Conservation (phyloP, 2,113 vertebrate genomes). For the Arvicanthis niloticus region DNA sequence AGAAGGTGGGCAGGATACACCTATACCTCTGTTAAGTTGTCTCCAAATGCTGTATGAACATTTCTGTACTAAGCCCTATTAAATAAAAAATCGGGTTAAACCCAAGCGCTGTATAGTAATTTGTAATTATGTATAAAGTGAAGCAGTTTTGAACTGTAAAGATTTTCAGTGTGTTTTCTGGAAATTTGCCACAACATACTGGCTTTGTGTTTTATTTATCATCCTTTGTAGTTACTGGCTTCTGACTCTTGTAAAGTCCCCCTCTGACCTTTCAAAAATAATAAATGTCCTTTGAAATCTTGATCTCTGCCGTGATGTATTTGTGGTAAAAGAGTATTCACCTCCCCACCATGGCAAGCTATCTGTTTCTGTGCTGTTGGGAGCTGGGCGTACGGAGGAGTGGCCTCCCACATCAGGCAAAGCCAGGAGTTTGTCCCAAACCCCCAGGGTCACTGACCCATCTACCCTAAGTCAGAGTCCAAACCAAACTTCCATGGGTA, state of each 20-base stretch:
- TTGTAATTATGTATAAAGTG: conserved; percentile 96
- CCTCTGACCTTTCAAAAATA: conserved; percentile 83
- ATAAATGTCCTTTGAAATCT: conserved; percentile 90
- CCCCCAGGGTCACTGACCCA: neutral
- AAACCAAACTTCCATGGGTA: neutral
- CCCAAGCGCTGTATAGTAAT: conserved; percentile 91
- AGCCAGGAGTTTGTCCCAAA: neutral
- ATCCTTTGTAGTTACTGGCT: conserved; percentile 87
- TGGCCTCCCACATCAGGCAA: accelerated
- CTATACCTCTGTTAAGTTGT: conserved; percentile 86
- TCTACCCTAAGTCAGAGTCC: neutral
- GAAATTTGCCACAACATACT: conserved; percentile 85
- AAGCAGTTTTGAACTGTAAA: conserved; percentile 91
- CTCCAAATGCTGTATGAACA: conserved; percentile 72
- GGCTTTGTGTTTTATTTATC: conserved; percentile 97
- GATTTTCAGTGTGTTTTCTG: conserved; percentile 88
- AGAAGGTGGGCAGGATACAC: conserved; percentile 83
- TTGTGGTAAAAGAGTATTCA: neutral
- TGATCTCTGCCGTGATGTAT: neutral
- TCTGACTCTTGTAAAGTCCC: conserved; percentile 90
- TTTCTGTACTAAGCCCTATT: conserved; percentile 84
- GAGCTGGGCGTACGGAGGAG: too few species aligned
- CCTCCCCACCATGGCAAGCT: neutral
- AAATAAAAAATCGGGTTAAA: conserved; percentile 81
- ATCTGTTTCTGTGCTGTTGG: too few species aligned